Evolutionary conservation across 2,888 invertebrate species (phyloP), one percentile per base, ranked within the genome.

Genomic region (Platypus cylindrus): DNA sequence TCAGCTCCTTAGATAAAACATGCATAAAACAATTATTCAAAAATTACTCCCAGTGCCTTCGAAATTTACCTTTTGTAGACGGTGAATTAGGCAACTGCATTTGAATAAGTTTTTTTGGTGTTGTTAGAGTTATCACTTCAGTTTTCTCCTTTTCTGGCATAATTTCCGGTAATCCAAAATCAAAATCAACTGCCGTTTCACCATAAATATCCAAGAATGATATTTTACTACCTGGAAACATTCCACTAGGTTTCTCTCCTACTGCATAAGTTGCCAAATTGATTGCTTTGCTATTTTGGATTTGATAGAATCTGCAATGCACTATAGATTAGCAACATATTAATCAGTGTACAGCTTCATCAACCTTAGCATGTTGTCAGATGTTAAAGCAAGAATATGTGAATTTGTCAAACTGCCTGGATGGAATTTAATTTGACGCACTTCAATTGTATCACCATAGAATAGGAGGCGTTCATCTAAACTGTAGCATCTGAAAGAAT

Each of bases 151-250:
- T 36, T 24, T 40, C 36, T 17, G 41, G 34, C 8, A 34, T 16
- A 17, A 52, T 30, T 48, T 62, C 61, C 2, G 65, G 74, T 36
- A 73, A 71, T 1, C 75, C 75, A 55, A 85, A 80, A 52, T 89
- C 86, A 64, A 93, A 91, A 61, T 85, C 83, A 11, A 90, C 81
- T 0, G 84, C 84, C 0, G 75, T 75, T 52, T 91, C 89, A 0
- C 90, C 91, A n/a, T 90, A 68, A 5, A 57, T 51, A 26, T 56
- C 60, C 34, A 62, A 48, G 40, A 58, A 58, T 3, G 56, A 50
- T 4, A 48, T 52, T 36, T 55, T 59, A 14, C 55, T 57, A 8
- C 58, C 55, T 2, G 62, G 61, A 36, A 62, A 54, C 4, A 51
- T 40, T 0, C 53, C 55, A 18, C 48, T 47, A 0, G 63, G 63